Conservation (phyloP, 2,888 invertebrate genomes). For the Ectemnius continuus region DNA sequence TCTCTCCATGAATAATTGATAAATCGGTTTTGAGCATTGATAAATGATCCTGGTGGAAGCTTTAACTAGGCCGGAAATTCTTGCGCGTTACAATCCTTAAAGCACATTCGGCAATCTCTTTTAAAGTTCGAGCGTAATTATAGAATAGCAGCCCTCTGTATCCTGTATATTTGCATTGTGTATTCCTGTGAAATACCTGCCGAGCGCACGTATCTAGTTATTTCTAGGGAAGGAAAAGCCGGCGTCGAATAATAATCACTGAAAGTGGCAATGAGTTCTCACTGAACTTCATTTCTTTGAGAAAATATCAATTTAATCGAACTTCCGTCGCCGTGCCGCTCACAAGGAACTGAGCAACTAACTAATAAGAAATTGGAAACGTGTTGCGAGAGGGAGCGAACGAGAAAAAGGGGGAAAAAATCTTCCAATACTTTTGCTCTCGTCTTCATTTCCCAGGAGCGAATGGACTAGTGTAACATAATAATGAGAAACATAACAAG, state of each 20-base stretch:
- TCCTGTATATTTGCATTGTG: too few relatives aligned
- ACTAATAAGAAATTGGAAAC: conserved; percentile 35
- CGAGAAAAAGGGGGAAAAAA: not conserved
- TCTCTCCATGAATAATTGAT: conserved; percentile 41
- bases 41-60: conserved; percentile 22
- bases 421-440: too few relatives aligned
- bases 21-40: conserved; percentile 26
- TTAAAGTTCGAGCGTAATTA: conserved; percentile 25
- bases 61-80: not conserved
- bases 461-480: too few relatives aligned
- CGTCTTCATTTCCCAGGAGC: too few relatives aligned
- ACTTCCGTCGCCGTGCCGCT: not conserved
- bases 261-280: conserved; percentile 1
- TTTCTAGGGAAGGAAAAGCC: too few relatives aligned
- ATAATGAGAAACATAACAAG: too few relatives aligned
- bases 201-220: too few relatives aligned
- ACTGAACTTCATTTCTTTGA: conserved; percentile 16
- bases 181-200: too few relatives aligned
- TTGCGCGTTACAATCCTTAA: not conserved
- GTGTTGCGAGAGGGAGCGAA: conserved; percentile 15
- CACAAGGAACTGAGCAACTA: not conserved
- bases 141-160: conserved; percentile 6
- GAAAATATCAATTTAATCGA: conserved; percentile 24
- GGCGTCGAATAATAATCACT: not conserved
- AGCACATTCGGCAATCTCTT: not conserved